phyloP scores from a whole-genome alignment of 1,140 invertebrate genomes.

The Drosophila pallidifrons region DNA sequence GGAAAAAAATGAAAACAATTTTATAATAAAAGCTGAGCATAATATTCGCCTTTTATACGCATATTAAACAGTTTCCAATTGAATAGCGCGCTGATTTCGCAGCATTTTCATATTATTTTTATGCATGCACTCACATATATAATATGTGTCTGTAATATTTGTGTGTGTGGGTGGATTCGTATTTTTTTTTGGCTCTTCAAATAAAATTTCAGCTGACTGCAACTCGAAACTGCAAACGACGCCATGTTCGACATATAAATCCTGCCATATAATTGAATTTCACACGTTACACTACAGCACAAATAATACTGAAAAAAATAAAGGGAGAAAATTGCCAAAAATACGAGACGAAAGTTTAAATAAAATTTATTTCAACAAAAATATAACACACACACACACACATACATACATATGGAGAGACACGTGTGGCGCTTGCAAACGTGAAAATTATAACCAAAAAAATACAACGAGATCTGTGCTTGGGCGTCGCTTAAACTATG shows the following conservation, averaged over 20 bases:
- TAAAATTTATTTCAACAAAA: conserved; percentile 84
- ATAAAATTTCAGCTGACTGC: conserved; percentile 55
- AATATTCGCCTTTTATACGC: conserved; percentile 74
- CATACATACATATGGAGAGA: conserved; percentile 22
- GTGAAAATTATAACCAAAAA: conserved; percentile 70
- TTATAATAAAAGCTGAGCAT: conserved; percentile 47
- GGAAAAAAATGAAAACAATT: conserved; percentile 25
- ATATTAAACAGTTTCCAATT: conserved; percentile 80
- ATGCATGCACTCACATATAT: conserved; percentile 16
- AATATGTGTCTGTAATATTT: neutral
- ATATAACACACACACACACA: conserved; percentile 53
- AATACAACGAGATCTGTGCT: conserved; percentile 9
- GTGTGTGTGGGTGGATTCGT: conserved; percentile 9
- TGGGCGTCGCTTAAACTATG: conserved; percentile 33
- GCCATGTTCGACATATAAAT: conserved; percentile 77
- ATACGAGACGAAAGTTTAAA: conserved; percentile 76
- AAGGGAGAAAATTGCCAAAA: conserved; percentile 47
- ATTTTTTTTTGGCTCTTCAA: conserved; percentile 47
- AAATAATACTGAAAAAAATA: conserved; percentile 42
- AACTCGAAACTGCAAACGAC: conserved; percentile 40
- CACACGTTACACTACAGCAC: conserved; percentile 68
- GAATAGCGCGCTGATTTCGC: conserved; percentile 76
- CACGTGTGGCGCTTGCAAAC: conserved; percentile 56
- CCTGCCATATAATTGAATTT: conserved; percentile 81
- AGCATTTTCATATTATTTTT: conserved; percentile 66